A percentile compares a stretch with the other conserved stretches of the same genome.
These are phyloP conservation scores for Girardia tigrina DNA, from an alignment of 2,888 invertebrate genomes.

Conservation along the genomic window DNA sequence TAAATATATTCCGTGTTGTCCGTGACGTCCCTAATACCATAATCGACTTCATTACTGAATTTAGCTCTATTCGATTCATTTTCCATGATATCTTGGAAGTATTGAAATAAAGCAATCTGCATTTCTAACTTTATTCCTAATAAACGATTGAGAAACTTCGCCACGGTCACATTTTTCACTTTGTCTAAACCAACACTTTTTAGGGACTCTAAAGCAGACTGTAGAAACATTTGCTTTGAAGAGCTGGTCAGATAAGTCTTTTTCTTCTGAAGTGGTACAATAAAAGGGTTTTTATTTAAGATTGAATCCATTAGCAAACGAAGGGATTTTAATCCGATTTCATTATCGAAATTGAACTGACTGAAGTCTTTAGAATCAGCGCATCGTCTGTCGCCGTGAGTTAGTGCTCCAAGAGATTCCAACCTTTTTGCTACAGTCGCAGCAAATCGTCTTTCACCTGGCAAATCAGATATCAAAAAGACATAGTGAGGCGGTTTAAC, in stretches of 20 bases:
- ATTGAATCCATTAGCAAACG: slow-evolving; percentile 35
- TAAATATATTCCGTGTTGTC: too few relatives aligned
- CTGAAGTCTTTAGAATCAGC: slow-evolving; percentile 90
- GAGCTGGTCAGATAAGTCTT: background rate
- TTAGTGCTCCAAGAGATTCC: slow-evolving; percentile 85
- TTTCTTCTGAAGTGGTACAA: background rate
- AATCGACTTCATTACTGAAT: slow-evolving; percentile 81
- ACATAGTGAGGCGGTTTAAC: slow-evolving; percentile 84
- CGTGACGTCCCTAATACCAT: slow-evolving; percentile 61
- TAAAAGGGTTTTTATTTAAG: background rate
- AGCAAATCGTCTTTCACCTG: slow-evolving; percentile 89
- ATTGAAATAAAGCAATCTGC: slow-evolving; percentile 88
- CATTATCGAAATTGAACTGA: slow-evolving; percentile 95
- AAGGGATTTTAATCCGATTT: slow-evolving; percentile 48
- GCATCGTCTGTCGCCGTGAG: slow-evolving; percentile 92
- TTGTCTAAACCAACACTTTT: background rate
- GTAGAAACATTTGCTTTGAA: background rate
- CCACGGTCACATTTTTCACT: slow-evolving; percentile 57
- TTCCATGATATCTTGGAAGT: slow-evolving; percentile 83
- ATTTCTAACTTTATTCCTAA: slow-evolving; percentile 90
- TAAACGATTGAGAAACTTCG: slow-evolving; percentile 87
- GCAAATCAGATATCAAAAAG: slow-evolving; percentile 91
- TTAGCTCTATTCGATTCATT: slow-evolving; percentile 83
- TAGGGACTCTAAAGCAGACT: background rate
- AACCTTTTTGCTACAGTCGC: slow-evolving; percentile 87